These are phyloP conservation scores for Siderastrea siderea DNA, from an alignment of 92 coral and sea anemone species.

Conservation along the genomic window DNA sequence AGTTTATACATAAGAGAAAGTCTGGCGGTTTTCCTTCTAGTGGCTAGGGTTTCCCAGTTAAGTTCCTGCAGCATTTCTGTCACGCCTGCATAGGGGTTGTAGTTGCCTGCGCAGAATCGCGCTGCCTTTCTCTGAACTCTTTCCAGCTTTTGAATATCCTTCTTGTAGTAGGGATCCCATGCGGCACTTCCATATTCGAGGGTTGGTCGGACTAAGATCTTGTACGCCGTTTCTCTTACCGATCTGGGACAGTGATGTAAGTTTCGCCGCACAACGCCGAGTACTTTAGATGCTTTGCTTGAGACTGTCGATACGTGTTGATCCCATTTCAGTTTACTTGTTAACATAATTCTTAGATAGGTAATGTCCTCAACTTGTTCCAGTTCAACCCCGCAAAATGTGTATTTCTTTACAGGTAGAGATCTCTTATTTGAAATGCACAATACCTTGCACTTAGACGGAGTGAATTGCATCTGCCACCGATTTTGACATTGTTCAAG, in stretches of 20 bases:
- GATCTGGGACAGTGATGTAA: neutral
- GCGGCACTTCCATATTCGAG: slow-evolving; percentile 9
- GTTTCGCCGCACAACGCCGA: neutral
- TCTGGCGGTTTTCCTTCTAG: slow-evolving; percentile 2
- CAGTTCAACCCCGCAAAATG: no score
- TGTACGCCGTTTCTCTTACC: slow-evolving; percentile 17
- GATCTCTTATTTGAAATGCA: slow-evolving; percentile 33
- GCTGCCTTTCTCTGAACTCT: slow-evolving; percentile 31
- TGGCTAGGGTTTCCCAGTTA: slow-evolving; percentile 8
- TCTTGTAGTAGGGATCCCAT: slow-evolving; percentile 25
- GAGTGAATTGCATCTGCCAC: neutral
- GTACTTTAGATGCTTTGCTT: neutral
- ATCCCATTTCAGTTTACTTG: neutral
- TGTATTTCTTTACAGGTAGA: no score
- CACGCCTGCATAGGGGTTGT: neutral
- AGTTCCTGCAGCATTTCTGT: slow-evolving; percentile 2
- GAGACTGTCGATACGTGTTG: neutral
- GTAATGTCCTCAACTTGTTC: no score
- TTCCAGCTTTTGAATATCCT: slow-evolving; percentile 28
- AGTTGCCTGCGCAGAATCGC: neutral
- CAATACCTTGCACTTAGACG: slow-evolving; percentile 39
- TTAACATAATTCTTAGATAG: no score
- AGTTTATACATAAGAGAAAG: neutral
- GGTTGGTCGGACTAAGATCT: slow-evolving; percentile 11
- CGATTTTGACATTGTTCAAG: no score